These are phyloP conservation scores for Rhombomys opimus DNA, from an alignment of 2,113 vertebrate species.

Conservation along the genomic window DNA sequence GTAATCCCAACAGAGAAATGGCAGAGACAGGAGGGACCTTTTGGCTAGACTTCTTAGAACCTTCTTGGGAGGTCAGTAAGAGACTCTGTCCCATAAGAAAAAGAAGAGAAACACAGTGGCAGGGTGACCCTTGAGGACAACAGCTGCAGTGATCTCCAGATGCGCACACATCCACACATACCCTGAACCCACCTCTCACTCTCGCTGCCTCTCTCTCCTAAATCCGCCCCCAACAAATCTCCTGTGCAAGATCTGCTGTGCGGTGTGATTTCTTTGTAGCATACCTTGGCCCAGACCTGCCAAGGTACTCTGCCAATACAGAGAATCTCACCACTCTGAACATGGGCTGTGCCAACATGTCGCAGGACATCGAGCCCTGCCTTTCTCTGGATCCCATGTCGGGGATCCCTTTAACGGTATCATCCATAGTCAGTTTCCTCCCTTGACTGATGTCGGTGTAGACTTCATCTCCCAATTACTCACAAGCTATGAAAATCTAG, in stretches of 20 bases:
- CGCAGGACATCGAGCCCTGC: accelerated
- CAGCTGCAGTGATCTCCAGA: background rate
- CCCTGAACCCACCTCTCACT: no score
- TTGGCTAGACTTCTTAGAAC: background rate
- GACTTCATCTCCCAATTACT: background rate
- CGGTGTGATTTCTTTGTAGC: no score
- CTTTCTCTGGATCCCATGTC: background rate
- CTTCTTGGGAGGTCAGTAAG: background rate
- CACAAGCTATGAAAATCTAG: background rate
- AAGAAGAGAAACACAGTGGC: background rate
- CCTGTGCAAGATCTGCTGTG: no score
- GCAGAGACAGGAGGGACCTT: background rate
- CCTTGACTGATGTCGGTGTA: accelerated
- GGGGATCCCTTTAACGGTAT: background rate
- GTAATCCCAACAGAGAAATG: background rate
- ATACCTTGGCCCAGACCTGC: no score
- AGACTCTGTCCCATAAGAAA: background rate
- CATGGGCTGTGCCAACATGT: accelerated
- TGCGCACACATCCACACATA: no score
- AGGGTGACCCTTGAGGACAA: background rate
- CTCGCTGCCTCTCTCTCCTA: no score
- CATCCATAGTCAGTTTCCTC: accelerated
- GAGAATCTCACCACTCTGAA: accelerated
- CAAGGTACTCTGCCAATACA: no score
- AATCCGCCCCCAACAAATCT: no score